phyloP scores from a whole-genome alignment of 2,113 vertebrate genomes.

The Clinocottus analis region DNA sequence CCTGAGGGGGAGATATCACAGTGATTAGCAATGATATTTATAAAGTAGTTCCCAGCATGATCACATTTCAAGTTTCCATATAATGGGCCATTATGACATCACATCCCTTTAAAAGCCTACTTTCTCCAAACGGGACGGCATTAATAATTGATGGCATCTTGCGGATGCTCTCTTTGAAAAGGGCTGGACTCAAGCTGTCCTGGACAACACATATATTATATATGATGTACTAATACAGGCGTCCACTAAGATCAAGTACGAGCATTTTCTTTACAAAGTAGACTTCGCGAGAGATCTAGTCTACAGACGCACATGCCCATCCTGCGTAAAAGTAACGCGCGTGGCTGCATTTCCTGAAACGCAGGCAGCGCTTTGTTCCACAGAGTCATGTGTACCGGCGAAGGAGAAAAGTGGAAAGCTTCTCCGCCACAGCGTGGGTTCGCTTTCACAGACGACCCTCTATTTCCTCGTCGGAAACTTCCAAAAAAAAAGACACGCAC shows the following conservation, averaged over 20 bases:
- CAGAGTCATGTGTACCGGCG: conserved; percentile 13
- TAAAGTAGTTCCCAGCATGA: conserved; percentile 34
- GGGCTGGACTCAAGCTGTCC: conserved; percentile 29
- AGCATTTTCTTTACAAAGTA: background rate
- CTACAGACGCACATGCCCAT: background rate
- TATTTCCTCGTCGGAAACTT: conserved; percentile 36
- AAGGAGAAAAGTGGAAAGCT: conserved; percentile 3
- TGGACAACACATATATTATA: background rate
- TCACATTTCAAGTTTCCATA: conserved; percentile 39
- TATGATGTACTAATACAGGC: background rate
- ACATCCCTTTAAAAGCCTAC: conserved; percentile 32
- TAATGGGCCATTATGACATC: conserved; percentile 34
- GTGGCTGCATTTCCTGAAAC: conserved; percentile 50
- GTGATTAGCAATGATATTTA: conserved; percentile 28
- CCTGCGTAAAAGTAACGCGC: conserved; percentile 27
- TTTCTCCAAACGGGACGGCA: conserved; percentile 59
- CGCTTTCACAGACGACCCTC: accelerated
- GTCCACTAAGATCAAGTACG: background rate
- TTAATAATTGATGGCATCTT: conserved; percentile 73
- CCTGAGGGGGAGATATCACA: conserved; percentile 26
- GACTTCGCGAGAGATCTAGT: background rate
- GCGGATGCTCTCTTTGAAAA: conserved; percentile 57
- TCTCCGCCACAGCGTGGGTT: background rate
- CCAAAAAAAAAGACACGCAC: background rate
- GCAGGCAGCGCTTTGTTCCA: conserved; percentile 64